phyloP scores from a whole-genome alignment of 2,797 vertebrate species.

The Silurus aristotelis region DNA sequence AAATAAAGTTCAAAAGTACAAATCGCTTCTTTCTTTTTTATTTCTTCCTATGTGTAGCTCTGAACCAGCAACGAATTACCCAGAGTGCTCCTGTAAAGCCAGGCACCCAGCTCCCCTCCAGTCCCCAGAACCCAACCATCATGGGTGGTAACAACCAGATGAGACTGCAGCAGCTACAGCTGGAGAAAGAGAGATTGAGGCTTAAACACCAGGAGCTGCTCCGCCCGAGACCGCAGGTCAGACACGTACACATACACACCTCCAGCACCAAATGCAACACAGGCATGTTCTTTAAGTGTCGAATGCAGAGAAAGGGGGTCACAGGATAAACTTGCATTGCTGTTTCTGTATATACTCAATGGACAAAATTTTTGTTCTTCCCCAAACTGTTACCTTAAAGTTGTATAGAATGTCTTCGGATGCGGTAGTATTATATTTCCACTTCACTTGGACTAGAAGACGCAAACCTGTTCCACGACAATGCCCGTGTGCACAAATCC shows the following conservation, averaged over 20 bases:
- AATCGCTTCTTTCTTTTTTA: neutral
- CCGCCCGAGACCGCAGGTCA: constrained; percentile 96
- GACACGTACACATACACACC: constrained; percentile 60
- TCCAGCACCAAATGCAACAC: neutral
- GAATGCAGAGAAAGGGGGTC: too few relatives aligned
- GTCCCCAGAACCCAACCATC: constrained; percentile 79
- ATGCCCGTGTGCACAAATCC: too few relatives aligned
- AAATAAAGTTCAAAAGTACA: neutral
- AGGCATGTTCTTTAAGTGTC: too few relatives aligned
- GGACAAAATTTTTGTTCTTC: too few relatives aligned
- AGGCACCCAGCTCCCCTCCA: constrained; percentile 82
- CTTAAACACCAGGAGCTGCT: constrained; percentile 97
- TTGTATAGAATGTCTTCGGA: too few relatives aligned
- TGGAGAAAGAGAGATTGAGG: constrained; percentile 92
- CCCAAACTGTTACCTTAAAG: too few relatives aligned
- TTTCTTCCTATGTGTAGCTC: constrained; percentile 68
- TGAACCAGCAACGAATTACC: constrained; percentile 91
- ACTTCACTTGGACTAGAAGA: too few relatives aligned
- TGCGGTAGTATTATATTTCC: too few relatives aligned
- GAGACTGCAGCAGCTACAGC: constrained; percentile 90
- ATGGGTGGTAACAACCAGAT: constrained; percentile 83
- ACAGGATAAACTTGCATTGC: neutral
- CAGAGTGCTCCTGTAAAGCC: constrained; percentile 93
- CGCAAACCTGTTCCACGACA: too few relatives aligned
- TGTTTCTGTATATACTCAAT: neutral